Evolutionary conservation across 1,140 invertebrate species (phyloP).

Genomic region (Aphelinus certus): DNA sequence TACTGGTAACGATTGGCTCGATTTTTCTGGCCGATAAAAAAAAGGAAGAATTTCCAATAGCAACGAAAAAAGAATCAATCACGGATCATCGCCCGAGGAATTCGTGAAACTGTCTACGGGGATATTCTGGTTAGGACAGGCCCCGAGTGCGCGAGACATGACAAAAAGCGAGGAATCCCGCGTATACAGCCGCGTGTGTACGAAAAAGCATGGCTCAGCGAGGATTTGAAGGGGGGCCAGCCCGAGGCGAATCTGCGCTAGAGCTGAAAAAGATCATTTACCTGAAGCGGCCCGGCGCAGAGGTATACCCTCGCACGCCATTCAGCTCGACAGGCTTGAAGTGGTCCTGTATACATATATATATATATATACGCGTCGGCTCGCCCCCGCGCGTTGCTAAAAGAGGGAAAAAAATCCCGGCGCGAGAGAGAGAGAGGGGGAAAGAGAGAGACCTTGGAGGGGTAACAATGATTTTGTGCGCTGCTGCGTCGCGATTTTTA

Average conservation of each 20-base stretch:
- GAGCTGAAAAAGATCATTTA: conserved; percentile 58
- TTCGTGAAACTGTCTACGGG: conserved; percentile 34
- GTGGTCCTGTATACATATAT: conserved; percentile 47
- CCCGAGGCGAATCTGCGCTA: conserved; percentile 3
- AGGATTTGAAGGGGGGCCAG: background rate
- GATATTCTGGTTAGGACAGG: conserved; percentile 29
- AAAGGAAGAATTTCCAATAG: too few species aligned
- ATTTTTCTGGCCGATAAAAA: too few species aligned
- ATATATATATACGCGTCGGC: conserved; percentile 2
- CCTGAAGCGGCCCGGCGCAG: conserved; percentile 44
- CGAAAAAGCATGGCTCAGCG: too few species aligned
- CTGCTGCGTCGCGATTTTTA: conserved; percentile 26
- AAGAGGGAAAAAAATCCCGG: background rate
- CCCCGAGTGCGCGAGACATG: background rate
- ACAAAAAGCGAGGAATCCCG: conserved; percentile 17
- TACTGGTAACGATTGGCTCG: too few species aligned
- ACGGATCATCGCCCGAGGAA: conserved; percentile 40
- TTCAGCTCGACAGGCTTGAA: conserved; percentile 49
- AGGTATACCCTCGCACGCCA: conserved; percentile 38
- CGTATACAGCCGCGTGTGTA: background rate
- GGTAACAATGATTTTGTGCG: background rate
- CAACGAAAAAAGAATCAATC: conserved; percentile 4
- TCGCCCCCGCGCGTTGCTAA: conserved; percentile 13
- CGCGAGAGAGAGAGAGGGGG: background rate
- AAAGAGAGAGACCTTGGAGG: background rate